phyloP scores from a whole-genome alignment of 2,888 invertebrate species.

The Zonitis immaculata region DNA sequence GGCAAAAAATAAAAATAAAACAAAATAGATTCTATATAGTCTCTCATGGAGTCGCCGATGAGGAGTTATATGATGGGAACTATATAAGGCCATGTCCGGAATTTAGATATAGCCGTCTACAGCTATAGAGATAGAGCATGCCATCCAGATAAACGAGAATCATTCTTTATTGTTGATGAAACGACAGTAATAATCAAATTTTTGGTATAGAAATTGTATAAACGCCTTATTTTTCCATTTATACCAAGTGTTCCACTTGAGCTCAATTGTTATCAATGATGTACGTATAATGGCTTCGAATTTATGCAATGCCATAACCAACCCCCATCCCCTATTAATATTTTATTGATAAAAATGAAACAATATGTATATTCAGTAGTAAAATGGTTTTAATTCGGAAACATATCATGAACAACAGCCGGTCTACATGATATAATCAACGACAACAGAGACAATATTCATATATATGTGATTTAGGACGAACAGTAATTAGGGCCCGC shows the following conservation, averaged over 20 bases:
- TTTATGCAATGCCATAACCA: slow-evolving; percentile 34
- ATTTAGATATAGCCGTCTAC: slow-evolving; percentile 26
- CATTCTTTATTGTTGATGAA: not conserved
- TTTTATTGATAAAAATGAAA: slow-evolving; percentile 37
- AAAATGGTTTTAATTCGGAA: slow-evolving; percentile 25
- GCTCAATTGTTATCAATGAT: slow-evolving; percentile 41
- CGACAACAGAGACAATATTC: slow-evolving; percentile 39
- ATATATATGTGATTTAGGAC: slow-evolving; percentile 46
- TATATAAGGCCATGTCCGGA: slow-evolving; percentile 27
- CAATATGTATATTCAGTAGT: slow-evolving; percentile 28
- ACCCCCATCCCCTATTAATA: slow-evolving; percentile 9
- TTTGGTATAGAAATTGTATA: too few species aligned
- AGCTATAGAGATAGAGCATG: not conserved
- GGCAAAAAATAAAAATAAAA: too few species aligned
- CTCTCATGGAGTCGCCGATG: slow-evolving; percentile 31
- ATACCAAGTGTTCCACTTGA: slow-evolving; percentile 14
- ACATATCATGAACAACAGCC: slow-evolving; percentile 39
- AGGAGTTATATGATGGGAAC: slow-evolving; percentile 36
- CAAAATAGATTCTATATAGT: slow-evolving; percentile 28
- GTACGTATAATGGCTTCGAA: slow-evolving; percentile 35
- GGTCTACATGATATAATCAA: slow-evolving; percentile 32
- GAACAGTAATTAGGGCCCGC: slow-evolving; percentile 43
- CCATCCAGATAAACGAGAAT: not conserved
- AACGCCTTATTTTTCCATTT: slow-evolving; percentile 13
- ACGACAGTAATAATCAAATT: not conserved